These are phyloP conservation scores for Harlomillsia oculata DNA, from an alignment of 1,140 invertebrate genomes.

Conservation along the genomic window DNA sequence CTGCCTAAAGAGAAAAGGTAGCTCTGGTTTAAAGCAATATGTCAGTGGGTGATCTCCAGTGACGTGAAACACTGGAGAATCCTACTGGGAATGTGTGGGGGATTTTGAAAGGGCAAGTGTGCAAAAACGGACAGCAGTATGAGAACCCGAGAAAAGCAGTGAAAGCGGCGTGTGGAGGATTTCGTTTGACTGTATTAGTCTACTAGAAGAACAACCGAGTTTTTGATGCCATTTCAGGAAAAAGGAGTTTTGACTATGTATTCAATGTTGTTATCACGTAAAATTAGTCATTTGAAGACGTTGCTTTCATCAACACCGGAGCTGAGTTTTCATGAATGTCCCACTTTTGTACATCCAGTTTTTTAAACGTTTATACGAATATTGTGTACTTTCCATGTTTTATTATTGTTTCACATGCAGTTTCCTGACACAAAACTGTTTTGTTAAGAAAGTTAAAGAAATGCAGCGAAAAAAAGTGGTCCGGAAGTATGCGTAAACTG, in stretches of 20 bases:
- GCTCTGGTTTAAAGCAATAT: neutral
- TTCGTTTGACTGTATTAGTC: neutral
- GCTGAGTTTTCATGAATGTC: no score
- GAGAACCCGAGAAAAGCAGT: conserved; percentile 9
- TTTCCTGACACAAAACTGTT: no score
- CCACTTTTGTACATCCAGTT: no score
- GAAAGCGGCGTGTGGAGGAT: conserved; percentile 1
- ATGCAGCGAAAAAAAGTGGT: no score
- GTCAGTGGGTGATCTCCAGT: conserved; percentile 11
- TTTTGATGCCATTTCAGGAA: neutral
- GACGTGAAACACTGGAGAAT: conserved; percentile 17
- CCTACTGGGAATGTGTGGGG: conserved; percentile 22
- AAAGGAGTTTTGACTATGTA: neutral
- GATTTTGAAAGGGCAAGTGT: conserved; percentile 5
- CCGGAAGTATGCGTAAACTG: no score
- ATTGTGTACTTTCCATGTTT: no score
- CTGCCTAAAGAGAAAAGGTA: neutral
- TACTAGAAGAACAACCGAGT: neutral
- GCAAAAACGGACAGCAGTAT: conserved; percentile 5
- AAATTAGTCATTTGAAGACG: no score
- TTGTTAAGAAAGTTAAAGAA: no score
- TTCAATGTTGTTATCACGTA: neutral
- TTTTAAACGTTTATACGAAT: no score
- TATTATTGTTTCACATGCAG: no score
- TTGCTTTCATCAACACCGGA: neutral